Conservation (phyloP, 2,888 invertebrate species). For the Ctena decussata region DNA sequence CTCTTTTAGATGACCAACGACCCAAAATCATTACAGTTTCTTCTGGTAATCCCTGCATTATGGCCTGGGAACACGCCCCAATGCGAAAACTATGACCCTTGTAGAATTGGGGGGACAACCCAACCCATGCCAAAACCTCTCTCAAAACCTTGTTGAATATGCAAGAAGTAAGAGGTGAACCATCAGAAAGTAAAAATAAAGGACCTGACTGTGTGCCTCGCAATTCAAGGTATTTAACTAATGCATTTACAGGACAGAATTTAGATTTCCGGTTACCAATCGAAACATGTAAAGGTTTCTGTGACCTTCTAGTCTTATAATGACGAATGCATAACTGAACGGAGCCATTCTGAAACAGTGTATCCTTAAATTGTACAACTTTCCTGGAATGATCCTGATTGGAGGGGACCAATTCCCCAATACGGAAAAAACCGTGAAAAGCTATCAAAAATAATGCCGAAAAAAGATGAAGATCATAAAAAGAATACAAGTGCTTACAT, state of each 20-base stretch:
- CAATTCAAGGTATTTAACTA: not conserved
- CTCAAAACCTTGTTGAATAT: not conserved
- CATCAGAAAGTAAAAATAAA: not conserved
- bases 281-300: not conserved
- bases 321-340: not conserved
- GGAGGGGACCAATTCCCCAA: conserved; percentile 19
- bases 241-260: conserved; percentile 18
- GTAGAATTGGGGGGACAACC: not conserved
- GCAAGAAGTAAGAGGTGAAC: not conserved
- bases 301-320: conserved; percentile 8
- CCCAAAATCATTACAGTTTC: not conserved
- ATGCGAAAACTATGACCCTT: not conserved
- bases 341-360: not conserved
- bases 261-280: not conserved
- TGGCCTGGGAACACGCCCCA: not conserved
- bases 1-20: not conserved
- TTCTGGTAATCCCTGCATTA: not conserved
- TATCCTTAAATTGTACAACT: conserved; percentile 15
- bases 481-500: not conserved
- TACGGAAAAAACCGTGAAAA: conserved; percentile 18
- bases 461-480: not conserved
- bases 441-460: not conserved
- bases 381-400: not conserved
- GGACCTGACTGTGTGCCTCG: not conserved
- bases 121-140: not conserved